phyloP scores from a whole-genome alignment of 2,113 vertebrate species.

The Origma solitaria region DNA sequence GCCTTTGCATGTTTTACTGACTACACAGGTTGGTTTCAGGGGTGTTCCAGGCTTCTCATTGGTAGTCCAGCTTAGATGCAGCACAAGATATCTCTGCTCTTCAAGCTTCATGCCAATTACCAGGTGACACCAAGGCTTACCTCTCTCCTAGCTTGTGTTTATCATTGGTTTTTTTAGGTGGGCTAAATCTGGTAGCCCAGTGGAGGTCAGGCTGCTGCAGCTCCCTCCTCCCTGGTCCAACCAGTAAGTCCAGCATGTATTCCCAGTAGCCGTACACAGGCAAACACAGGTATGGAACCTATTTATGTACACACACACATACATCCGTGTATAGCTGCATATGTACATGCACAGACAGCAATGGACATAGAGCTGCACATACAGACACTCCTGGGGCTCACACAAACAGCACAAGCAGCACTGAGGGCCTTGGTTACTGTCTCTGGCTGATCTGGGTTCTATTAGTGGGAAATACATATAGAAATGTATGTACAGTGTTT shows the following conservation, averaged over 20 bases:
- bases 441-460: background rate
- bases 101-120: background rate
- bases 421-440: background rate
- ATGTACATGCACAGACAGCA: background rate
- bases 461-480: background rate
- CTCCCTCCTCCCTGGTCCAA: background rate
- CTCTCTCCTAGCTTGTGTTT: background rate
- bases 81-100: background rate
- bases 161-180: background rate
- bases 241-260: background rate
- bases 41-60: background rate
- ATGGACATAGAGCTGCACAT: background rate
- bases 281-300: background rate
- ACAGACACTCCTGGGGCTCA: background rate
- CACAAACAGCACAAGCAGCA: background rate
- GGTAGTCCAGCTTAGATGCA: background rate
- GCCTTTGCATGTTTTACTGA: background rate
- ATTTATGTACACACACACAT: background rate
- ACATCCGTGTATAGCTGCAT: rapidly evolving
- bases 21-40: background rate
- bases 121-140: background rate
- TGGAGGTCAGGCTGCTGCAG: background rate
- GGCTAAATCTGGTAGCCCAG: background rate
- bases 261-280: background rate
- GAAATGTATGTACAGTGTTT: background rate